Percentiles rank a stretch among this genome's conserved stretches.
phyloP scores from a whole-genome alignment of 2,113 vertebrate species.

The Protobothrops flavoviridis region DNA sequence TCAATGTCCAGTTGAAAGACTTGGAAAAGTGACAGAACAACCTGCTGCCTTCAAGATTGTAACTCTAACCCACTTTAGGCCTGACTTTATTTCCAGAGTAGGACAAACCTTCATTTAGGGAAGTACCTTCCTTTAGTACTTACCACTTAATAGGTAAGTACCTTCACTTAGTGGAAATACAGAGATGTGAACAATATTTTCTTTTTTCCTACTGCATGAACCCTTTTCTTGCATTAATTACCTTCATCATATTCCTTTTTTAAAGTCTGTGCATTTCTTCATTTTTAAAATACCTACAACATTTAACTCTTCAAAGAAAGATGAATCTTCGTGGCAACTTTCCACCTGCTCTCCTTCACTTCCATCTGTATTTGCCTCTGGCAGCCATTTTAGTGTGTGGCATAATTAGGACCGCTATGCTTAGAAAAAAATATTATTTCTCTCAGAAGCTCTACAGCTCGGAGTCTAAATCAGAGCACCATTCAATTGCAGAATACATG shows the following conservation, averaged over 20 bases:
- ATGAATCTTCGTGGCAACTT: not conserved
- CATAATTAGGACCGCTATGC: not conserved
- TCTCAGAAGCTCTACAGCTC: not conserved
- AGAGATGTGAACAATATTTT: not conserved
- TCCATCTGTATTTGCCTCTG: not conserved
- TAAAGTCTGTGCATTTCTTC: not conserved
- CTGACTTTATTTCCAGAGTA: not conserved
- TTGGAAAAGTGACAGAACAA: conserved; percentile 99
- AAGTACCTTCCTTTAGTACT: not conserved
- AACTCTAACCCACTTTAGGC: not conserved
- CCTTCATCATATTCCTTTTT: not conserved
- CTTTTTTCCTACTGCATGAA: not conserved
- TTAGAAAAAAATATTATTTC: not conserved
- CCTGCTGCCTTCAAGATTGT: conserved; percentile 81
- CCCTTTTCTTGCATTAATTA: not conserved
- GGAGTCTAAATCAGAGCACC: not conserved
- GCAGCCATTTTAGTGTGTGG: not conserved
- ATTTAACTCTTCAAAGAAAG: not conserved
- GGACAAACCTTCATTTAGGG: not conserved
- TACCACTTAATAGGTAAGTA: too few relatives aligned
- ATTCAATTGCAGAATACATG: not conserved
- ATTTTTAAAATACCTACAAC: not conserved
- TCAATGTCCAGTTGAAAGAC: conserved; percentile 97
- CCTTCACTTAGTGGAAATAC: not conserved
- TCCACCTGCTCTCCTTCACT: not conserved